phyloP scores from a whole-genome alignment of 2,113 vertebrate species.

The Rhodinocichla rosea region DNA sequence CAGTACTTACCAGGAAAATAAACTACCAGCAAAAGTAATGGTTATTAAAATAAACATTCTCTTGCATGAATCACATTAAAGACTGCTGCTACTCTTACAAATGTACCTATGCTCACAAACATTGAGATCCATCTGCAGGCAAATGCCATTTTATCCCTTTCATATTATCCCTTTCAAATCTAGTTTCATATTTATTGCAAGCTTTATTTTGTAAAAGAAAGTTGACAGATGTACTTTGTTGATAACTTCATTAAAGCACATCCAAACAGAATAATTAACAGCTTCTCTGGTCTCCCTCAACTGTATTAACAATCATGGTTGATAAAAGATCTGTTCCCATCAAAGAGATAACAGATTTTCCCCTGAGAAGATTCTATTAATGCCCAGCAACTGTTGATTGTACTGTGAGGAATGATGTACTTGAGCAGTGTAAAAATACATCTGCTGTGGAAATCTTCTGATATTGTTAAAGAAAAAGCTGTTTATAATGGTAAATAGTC shows the following conservation, averaged over 20 bases:
- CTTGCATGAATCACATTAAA: background rate
- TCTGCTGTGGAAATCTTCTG: background rate
- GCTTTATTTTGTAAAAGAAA: background rate
- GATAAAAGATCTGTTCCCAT: background rate
- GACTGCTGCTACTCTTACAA: background rate
- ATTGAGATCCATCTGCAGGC: background rate
- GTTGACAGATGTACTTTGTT: background rate
- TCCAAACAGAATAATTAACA: constrained; percentile 23
- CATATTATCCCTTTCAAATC: background rate
- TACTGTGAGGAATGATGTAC: background rate
- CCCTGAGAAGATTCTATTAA: background rate
- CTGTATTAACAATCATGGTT: background rate
- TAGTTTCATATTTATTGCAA: background rate
- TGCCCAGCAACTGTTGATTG: background rate
- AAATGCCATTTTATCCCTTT: background rate
- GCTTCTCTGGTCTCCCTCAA: background rate
- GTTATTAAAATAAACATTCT: background rate
- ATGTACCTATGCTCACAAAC: background rate
- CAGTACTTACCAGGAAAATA: background rate
- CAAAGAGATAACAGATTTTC: background rate
- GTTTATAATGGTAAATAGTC: background rate
- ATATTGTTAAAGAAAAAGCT: background rate
- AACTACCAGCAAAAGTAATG: background rate
- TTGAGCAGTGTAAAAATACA: background rate
- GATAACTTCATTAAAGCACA: constrained; percentile 1